Conservation (phyloP, 2,113 vertebrate genomes). For the Brachypteracias leptosomus region DNA sequence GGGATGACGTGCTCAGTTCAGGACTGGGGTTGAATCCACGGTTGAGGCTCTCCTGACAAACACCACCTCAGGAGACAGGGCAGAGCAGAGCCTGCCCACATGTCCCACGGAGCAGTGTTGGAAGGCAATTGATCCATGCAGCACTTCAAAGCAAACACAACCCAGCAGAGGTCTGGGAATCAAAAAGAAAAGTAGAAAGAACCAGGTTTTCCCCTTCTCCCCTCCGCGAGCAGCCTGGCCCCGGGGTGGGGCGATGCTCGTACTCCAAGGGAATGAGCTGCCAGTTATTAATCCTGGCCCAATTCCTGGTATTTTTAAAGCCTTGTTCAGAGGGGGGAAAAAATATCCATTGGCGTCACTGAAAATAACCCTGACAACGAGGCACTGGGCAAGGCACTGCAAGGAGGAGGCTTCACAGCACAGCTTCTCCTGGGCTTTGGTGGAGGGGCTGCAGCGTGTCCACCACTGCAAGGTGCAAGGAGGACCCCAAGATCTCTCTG, state of each 20-base stretch:
- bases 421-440: neutral
- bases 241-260: fast-evolving
- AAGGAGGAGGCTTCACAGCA: neutral
- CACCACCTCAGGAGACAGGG: fast-evolving
- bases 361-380: neutral
- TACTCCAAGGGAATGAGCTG: neutral
- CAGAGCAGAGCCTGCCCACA: fast-evolving
- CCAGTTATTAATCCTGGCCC: neutral
- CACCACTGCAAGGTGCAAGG: neutral
- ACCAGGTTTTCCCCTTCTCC: neutral
- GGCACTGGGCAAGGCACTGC: neutral
- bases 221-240: neutral
- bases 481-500: neutral
- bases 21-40: fast-evolving
- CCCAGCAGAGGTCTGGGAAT: neutral
- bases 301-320: neutral
- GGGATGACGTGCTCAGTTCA: neutral
- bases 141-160: neutral
- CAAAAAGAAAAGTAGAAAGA: neutral
- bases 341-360: neutral
- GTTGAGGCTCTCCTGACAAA: neutral
- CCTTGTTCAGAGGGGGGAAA: neutral
- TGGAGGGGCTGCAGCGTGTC: fast-evolving
- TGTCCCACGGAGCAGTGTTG: neutral
- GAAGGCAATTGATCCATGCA: neutral